Conservation (phyloP, 2,797 vertebrate genomes). For the Babyrousa celebensis region DNA sequence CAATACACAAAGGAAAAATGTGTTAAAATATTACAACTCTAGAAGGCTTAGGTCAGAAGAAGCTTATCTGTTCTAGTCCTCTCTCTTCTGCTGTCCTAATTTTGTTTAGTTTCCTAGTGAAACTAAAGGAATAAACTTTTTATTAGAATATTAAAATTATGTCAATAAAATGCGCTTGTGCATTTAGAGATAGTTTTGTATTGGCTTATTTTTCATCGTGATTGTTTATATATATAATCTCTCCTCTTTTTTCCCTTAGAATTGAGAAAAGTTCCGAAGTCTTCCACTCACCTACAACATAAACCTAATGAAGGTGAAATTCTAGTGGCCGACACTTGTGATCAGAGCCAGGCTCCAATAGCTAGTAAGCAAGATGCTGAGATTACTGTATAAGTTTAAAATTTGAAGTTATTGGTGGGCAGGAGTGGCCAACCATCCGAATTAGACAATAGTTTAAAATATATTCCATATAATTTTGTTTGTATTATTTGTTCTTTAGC, state of each 20-base stretch:
- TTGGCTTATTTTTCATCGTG: slow-evolving; percentile 40
- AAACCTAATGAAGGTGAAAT: slow-evolving; percentile 89
- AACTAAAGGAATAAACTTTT: neutral
- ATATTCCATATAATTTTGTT: slow-evolving; percentile 60
- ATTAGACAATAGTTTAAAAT: slow-evolving; percentile 59
- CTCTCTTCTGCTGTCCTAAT: neutral
- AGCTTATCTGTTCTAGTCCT: neutral
- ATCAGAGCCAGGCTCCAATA: slow-evolving; percentile 90
- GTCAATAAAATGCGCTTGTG: slow-evolving; percentile 51
- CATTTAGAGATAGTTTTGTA: slow-evolving; percentile 44
- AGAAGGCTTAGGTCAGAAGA: neutral
- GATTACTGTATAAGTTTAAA: slow-evolving; percentile 68
- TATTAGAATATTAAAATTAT: slow-evolving; percentile 59
- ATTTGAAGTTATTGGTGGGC: slow-evolving; percentile 24
- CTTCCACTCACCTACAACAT: slow-evolving; percentile 83
- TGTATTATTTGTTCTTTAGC: slow-evolving; percentile 52
- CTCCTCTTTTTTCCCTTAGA: slow-evolving; percentile 82
- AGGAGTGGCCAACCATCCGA: slow-evolving; percentile 46
- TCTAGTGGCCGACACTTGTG: slow-evolving; percentile 96
- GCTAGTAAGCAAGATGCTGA: slow-evolving; percentile 88
- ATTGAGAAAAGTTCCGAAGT: slow-evolving; percentile 83
- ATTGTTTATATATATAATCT: slow-evolving; percentile 15
- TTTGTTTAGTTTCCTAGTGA: slow-evolving; percentile 67
- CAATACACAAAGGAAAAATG: slow-evolving; percentile 7
- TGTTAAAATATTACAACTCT: slow-evolving; percentile 35